Evolutionary conservation across 2,797 vertebrate species (phyloP).

Genomic region (Manis javanica): DNA sequence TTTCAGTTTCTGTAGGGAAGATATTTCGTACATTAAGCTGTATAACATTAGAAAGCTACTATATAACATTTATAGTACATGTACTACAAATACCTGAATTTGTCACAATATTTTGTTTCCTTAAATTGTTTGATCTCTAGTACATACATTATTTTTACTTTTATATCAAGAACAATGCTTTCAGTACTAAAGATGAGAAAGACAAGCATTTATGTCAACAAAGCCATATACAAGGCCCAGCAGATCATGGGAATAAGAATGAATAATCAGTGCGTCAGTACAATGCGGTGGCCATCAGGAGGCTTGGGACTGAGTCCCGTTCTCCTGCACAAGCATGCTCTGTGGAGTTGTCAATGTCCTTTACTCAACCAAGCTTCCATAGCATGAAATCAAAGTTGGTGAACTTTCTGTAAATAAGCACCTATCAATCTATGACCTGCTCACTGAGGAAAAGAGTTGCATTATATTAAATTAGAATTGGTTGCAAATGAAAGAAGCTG

Average conservation of each 20-base stretch:
- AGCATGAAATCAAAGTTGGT: neutral
- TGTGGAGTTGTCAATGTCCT: neutral
- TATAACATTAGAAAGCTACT: neutral
- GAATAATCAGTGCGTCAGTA: neutral
- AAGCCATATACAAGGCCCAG: neutral
- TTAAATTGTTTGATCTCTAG: slow-evolving; percentile 5
- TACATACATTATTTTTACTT: neutral
- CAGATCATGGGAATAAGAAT: neutral
- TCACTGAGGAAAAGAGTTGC: neutral
- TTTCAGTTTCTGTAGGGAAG: slow-evolving; percentile 21
- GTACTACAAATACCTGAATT: neutral
- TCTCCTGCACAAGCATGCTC: neutral
- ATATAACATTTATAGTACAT: neutral
- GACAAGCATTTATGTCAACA: neutral
- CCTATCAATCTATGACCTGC: neutral
- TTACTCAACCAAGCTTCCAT: neutral
- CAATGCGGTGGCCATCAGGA: neutral
- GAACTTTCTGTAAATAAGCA: slow-evolving; percentile 15
- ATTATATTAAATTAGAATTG: slow-evolving; percentile 17
- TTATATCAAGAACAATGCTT: neutral
- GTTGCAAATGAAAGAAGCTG: slow-evolving; percentile 18
- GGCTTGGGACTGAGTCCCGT: neutral
- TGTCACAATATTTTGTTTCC: slow-evolving; percentile 17
- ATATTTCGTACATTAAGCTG: neutral
- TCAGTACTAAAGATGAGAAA: slow-evolving; percentile 29